A percentile compares a stretch with the other conserved stretches of the same genome.
Conservation (phyloP, 1,140 invertebrate genomes). For the Caerostris darwini region DNA sequence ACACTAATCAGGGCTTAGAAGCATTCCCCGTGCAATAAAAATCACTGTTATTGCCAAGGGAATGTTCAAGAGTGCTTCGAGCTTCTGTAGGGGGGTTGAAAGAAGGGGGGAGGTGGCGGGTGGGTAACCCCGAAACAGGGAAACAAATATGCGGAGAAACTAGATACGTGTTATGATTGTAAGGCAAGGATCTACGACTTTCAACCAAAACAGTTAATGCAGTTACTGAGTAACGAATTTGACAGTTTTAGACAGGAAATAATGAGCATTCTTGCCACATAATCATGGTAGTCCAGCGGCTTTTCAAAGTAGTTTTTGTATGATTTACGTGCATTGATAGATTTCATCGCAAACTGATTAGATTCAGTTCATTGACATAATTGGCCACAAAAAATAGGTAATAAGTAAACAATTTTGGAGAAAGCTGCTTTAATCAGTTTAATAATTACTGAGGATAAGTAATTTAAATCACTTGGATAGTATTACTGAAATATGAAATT, state of each 20-base stretch:
- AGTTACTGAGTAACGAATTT: background rate
- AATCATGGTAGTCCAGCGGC: background rate
- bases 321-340: background rate
- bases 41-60: conserved; percentile 74
- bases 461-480: too few relatives aligned
- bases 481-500: too few relatives aligned
- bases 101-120: background rate
- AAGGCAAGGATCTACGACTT: background rate
- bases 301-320: background rate
- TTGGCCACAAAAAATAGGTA: too few relatives aligned
- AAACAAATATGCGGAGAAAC: conserved; percentile 65
- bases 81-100: conserved; percentile 8
- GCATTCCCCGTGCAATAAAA: conserved; percentile 71
- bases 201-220: conserved; percentile 23
- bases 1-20: conserved; percentile 76
- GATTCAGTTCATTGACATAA: background rate
- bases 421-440: too few relatives aligned
- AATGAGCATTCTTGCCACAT: conserved; percentile 33
- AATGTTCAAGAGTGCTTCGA: conserved; percentile 67
- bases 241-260: conserved; percentile 5
- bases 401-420: too few relatives aligned
- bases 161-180: conserved; percentile 57
- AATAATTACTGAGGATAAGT: too few relatives aligned
- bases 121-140: conserved; percentile 2
- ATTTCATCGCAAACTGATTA: conserved; percentile 11